Percentiles rank a stretch among this genome's conserved stretches.
These are phyloP conservation scores for Talpa occidentalis DNA, from an alignment of 2,113 vertebrate genomes.

Conservation along the genomic window DNA sequence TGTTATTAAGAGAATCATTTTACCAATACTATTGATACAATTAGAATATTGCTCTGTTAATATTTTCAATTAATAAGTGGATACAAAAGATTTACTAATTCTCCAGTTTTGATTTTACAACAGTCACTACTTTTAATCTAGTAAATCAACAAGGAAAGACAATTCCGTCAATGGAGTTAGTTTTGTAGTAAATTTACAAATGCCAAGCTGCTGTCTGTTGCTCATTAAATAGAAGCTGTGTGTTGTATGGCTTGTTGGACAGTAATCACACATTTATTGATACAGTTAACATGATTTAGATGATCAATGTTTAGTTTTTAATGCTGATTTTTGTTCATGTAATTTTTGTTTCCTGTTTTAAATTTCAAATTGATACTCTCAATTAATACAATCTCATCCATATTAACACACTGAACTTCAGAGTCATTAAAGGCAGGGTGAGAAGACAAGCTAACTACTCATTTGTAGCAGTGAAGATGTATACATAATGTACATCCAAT, in stretches of 20 bases:
- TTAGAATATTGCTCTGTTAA: conserved; percentile 16
- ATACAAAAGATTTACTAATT: conserved; percentile 39
- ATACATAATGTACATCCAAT: neutral
- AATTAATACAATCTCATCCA: neutral
- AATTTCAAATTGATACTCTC: conserved; percentile 45
- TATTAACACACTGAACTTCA: neutral
- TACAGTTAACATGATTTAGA: conserved; percentile 1
- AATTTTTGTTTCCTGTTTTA: conserved; percentile 42
- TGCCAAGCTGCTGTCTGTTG: neutral
- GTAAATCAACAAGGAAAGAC: conserved; percentile 12
- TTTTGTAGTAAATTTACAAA: conserved; percentile 50
- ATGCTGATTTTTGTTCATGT: neutral
- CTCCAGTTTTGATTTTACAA: conserved; percentile 50
- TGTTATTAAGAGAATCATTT: neutral
- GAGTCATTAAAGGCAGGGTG: neutral
- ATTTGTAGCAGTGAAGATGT: neutral
- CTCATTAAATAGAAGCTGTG: neutral
- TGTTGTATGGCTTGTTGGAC: neutral
- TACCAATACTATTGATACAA: neutral
- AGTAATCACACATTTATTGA: neutral
- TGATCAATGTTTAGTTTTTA: conserved; percentile 44
- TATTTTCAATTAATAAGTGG: conserved; percentile 22
- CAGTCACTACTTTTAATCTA: conserved; percentile 21
- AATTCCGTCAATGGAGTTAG: conserved; percentile 46
- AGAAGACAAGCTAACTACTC: conserved; percentile 12